Base-by-base conservation (phyloP, 2,797 vertebrate genomes). In the Enteromius afrohamiltoni region DNA sequence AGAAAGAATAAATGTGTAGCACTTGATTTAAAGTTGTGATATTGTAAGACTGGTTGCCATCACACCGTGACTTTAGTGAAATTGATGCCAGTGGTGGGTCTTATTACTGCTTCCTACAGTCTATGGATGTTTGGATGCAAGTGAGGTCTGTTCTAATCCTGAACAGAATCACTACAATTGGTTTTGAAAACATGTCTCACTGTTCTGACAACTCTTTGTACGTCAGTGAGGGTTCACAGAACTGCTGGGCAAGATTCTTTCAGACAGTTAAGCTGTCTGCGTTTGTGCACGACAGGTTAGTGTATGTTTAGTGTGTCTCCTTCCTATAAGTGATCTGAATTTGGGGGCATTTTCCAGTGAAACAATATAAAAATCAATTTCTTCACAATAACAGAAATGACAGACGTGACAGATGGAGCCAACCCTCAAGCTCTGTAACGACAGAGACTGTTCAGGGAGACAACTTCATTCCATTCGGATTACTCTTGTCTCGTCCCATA, bases 331-430 rank as follows among this genome's bases (percentile, higher is more conserved):
- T 73, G 58, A 79, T 80, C 69, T 76, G 51, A 79, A 83, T 74
- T 83, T 60, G 8, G 65, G 49, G 29, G 40, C 31, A 79, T 79
- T 83, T 83, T 83, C 49, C 42, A 79, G 42, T 58, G 45, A 87
- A 82, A 87, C 62, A 84, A 86, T 70, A 76, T 74, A 77, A 85
- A 87, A 87, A 84, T 82, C 74, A 49, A 70, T 82, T 79, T 80
- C 31, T 55, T 53, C 29, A 47, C 69, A 84, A 75, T 80, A 84
- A 47, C 69, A 83, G 42, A 83, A 70, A 86, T 83, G 85, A 83
- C 81, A 82, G 80, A 55, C 8, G 51, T 78, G 80, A 79, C 79
- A 83, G 73, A 83, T 70, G 71, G 37, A 76, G 42, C 37, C 53
- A 64, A 76, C 70, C 81, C 53, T 64, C 23, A 47, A 68, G 51